Evolutionary conservation across 2,113 vertebrate genomes (phyloP), one percentile per base, ranked within the genome.

Genomic region (Mustela lutreola): DNA sequence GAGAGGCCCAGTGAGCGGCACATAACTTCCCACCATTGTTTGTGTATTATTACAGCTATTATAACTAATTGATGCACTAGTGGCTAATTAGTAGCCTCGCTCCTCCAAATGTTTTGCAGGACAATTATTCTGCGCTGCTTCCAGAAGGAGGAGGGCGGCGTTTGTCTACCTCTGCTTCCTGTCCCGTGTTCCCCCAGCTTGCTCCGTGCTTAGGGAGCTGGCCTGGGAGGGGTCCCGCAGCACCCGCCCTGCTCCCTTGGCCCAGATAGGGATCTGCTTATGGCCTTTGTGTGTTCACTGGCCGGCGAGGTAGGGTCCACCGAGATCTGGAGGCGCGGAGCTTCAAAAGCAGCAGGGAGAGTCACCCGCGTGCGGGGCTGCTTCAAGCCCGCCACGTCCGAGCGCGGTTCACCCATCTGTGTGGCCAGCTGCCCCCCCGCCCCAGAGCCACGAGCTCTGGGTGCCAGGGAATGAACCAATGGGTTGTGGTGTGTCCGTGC

Each of bases 71-170:
- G 98, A 91, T 85, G 88, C 91, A 94, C 95, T 89, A 36, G 94
- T 78, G 86, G 94, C 82, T 98, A 98, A 98, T 98, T 96, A 96
- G 97, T 58, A 97, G 97, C 97, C 97, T 97, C 75, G 91, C 45
- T 84, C 83, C 97, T 89, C 94, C 87, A 82, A 95, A 90, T 60
- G 95, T 95, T 90, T 39, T 84, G 86, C 90, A 96, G 98, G 97
- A 98, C 97, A 96, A 97, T 97, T 95, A 97, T 0, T 45, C 73
- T 70, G 95, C 16, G 65, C 82, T 9, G 96, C 88, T 96, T 94
- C 90, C 91, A 91, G 92, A 95, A 84, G 94, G 60, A 60, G 4
- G 53, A 71, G 84, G 73, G 76, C 22, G 24, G 21, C 2, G 1
- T 53, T 91, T 70, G 97, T 83, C 94, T 18, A 45, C 95, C 90